Evolutionary conservation across 1,140 invertebrate species (phyloP).

Genomic region (Argopecten irradians): DNA sequence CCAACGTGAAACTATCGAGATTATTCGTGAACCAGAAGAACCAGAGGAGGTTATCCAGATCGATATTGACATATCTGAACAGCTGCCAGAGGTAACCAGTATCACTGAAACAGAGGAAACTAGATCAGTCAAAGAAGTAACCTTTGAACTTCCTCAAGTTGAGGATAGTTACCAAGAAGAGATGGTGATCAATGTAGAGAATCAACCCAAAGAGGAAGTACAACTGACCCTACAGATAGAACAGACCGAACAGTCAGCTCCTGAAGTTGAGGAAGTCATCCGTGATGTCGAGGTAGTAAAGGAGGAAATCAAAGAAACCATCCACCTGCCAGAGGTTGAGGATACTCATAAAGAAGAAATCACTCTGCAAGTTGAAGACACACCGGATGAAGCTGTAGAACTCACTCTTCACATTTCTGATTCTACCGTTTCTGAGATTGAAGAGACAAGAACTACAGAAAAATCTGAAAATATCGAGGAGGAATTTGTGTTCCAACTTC

Average conservation of each 20-base stretch:
- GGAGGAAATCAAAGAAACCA: not conserved
- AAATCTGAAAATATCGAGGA: conserved; percentile 41
- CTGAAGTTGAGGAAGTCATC: conserved; percentile 36
- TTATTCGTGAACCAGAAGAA: conserved; percentile 34
- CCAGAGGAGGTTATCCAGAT: conserved; percentile 59
- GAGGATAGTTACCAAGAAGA: conserved; percentile 31
- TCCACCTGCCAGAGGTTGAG: conserved; percentile 31
- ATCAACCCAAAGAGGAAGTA: conserved; percentile 39
- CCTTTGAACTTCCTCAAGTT: conserved; percentile 38
- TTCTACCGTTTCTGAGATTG: conserved; percentile 29
- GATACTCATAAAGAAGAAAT: conserved; percentile 51
- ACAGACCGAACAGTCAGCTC: conserved; percentile 34
- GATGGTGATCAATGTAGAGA: conserved; percentile 24
- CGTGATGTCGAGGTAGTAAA: not conserved
- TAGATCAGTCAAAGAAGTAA: conserved; percentile 26
- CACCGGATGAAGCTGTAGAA: conserved; percentile 51
- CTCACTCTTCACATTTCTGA: conserved; percentile 44
- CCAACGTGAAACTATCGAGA: conserved; percentile 51
- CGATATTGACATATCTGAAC: conserved; percentile 49
- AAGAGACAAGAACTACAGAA: conserved; percentile 44
- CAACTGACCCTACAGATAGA: conserved; percentile 42
- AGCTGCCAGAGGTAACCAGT: conserved; percentile 22
- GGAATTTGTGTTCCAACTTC: conserved; percentile 27
- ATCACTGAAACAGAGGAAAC: conserved; percentile 31
- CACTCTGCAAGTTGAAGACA: conserved; percentile 49